A percentile compares a stretch with the other conserved stretches of the same genome.
Conservation (phyloP, 2,113 vertebrate species). For the Psophia crepitans region DNA sequence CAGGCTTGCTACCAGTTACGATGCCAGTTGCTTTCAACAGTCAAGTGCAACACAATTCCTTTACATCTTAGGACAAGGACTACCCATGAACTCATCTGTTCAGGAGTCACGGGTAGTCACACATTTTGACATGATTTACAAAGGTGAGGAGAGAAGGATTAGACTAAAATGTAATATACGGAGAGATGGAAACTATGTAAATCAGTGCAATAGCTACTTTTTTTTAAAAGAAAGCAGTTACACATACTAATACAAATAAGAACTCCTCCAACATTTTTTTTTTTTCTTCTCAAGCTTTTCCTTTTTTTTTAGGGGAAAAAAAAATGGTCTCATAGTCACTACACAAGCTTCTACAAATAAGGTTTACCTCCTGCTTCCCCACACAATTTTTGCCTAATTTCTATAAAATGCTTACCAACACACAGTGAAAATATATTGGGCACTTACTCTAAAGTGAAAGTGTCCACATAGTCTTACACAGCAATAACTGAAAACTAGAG, state of each 20-base stretch:
- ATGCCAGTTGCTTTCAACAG: not conserved
- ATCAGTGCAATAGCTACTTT: not conserved
- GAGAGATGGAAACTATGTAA: not conserved
- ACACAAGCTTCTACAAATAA: not conserved
- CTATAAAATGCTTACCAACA: not conserved
- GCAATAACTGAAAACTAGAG: not conserved
- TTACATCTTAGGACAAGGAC: not conserved
- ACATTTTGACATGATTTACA: slow-evolving; percentile 4
- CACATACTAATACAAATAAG: not conserved
- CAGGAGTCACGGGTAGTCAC: not conserved
- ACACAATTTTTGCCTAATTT: not conserved
- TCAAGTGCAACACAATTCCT: not conserved
- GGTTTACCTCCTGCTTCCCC: not conserved
- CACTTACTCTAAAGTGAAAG: not conserved
- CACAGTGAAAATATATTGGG: not conserved
- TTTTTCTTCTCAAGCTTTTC: too few relatives aligned
- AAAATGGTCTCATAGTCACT: not conserved
- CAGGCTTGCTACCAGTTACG: not conserved
- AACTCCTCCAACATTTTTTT: not conserved
- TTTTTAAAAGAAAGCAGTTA: not conserved
- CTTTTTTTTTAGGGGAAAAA: not conserved
- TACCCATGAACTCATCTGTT: not conserved
- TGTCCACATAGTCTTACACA: not conserved
- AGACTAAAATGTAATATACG: not conserved
- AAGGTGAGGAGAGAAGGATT: not conserved